Percentiles rank a stretch among this genome's conserved stretches.
Evolutionary conservation across 2,797 vertebrate species (phyloP).

Genomic region (Pangasius sanitwongsei): DNA sequence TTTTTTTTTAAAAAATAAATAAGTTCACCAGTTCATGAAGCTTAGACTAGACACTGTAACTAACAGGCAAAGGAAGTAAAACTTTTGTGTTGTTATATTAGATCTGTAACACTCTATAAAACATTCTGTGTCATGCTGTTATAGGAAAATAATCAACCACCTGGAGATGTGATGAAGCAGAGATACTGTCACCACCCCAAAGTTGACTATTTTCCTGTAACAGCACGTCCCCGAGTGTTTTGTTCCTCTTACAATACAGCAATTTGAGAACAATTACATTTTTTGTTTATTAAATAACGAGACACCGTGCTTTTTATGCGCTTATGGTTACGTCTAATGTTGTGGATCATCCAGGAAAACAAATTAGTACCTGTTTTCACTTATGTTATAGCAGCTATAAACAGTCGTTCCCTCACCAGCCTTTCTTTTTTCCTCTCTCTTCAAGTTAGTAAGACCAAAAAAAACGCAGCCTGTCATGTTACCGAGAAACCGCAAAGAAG

Average conservation of each 20-base stretch:
- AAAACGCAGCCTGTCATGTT: not conserved
- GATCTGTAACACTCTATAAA: not conserved
- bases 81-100: not conserved
- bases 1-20: not conserved
- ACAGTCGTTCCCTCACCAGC: not conserved
- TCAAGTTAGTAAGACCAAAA: not conserved
- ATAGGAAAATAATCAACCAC: not conserved
- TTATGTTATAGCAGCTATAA: not conserved
- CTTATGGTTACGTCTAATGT: not conserved
- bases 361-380: not conserved
- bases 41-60: not conserved
- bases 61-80: not conserved
- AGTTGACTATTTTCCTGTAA: not conserved
- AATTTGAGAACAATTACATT: not conserved
- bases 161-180: not conserved
- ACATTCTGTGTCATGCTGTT: not conserved
- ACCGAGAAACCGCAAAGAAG: not conserved
- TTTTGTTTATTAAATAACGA: not conserved
- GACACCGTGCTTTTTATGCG: not conserved
- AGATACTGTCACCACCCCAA: not conserved
- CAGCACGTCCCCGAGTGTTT: not conserved
- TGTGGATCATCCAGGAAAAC: not conserved
- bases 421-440: not conserved
- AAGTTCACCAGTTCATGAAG: not conserved
- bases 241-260: not conserved